Percentiles rank a stretch among this genome's conserved stretches.
These are phyloP conservation scores for Stegostoma tigrinum DNA, from an alignment of 2,113 vertebrate genomes.

Conservation along the genomic window DNA sequence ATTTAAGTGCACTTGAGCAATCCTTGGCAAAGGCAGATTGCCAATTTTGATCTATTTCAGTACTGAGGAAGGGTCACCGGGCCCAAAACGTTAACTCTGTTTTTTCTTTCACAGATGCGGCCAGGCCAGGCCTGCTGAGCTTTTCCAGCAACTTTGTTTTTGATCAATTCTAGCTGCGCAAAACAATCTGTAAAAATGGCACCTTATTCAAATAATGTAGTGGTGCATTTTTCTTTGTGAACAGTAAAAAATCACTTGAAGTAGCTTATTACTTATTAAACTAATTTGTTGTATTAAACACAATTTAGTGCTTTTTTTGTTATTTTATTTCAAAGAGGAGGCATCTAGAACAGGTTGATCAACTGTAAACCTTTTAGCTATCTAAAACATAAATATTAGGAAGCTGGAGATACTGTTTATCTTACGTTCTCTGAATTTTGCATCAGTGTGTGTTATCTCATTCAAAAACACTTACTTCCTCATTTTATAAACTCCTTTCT, in stretches of 20 bases:
- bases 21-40: no score
- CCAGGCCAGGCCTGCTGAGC: no score
- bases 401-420: background rate
- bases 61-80: no score
- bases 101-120: no score
- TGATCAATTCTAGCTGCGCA: background rate
- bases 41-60: background rate
- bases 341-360: background rate
- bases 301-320: background rate
- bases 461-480: constrained; percentile 67
- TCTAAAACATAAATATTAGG: background rate
- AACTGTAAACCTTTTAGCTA: background rate
- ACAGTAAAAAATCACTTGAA: background rate
- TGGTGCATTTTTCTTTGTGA: background rate
- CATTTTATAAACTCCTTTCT: constrained; percentile 83
- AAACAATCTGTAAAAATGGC: background rate
- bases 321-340: background rate
- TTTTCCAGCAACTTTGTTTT: no score
- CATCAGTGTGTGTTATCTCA: background rate
- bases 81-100: no score
- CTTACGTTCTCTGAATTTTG: background rate
- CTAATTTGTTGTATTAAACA: background rate
- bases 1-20: no score
- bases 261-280: background rate
- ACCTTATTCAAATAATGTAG: background rate